Evolutionary conservation across 2,797 vertebrate species (phyloP), one percentile per base, ranked within the genome.

Genomic region (Silurus aristotelis): DNA sequence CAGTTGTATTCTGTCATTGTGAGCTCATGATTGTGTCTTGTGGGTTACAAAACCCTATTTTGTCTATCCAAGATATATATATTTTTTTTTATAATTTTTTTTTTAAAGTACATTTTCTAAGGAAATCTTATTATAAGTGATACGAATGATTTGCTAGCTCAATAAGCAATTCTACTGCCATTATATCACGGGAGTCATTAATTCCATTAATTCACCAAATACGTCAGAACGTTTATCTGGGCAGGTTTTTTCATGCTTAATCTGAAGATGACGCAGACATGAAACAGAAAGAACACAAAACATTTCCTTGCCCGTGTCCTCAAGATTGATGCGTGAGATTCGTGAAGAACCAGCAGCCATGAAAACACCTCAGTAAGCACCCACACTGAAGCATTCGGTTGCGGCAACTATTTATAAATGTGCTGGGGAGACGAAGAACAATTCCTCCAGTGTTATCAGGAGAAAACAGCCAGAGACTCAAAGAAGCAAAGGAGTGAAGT

Each of bases 381-480:
- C 10, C 27, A 85, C 86, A 82, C 86, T 84, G 87, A 92, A 93
- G 86, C 79, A 86, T 84, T 71, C 85, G 83, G 89, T 92, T 92
- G 92, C 92, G 60, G 89, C 89, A 64, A 60, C 84, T 89, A 92
- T 92, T 93, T 92, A 93, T 94, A 90, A 93, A 93, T 91, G 91
- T 84, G 88, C 87, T 82, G 27, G 14, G 87, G 66, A 80, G 43
- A 84, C 9, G 76, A 90, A 87, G 90, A 91, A 92, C 92, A 92
- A 93, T 94, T 92, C 88, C 84, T 89, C 83, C 89, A 91, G 89
- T 92, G 93, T 93, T 94, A 94, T 94, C 94, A 88, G 92, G 86
- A 91, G 84, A 88, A 91, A 93, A 91, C 92, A 94, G 92, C 90
- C 88, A 88, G 83, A 89, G 80, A 90, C 43, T 76, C 86, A 71